These are phyloP conservation scores for Lagodon rhomboides DNA, from an alignment of 2,797 vertebrate genomes.

Conservation along the genomic window DNA sequence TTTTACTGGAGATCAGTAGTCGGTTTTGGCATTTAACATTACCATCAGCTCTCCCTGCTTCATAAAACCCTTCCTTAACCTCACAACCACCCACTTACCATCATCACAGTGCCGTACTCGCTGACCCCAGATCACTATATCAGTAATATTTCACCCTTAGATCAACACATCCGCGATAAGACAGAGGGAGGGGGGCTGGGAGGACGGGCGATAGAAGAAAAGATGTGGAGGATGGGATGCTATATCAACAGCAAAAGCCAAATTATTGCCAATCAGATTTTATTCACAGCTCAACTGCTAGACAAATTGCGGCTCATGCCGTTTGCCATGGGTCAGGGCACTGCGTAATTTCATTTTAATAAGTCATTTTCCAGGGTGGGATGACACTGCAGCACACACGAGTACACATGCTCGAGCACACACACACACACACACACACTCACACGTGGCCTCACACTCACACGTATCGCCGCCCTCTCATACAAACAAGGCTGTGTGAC, in stretches of 20 bases:
- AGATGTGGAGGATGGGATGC: constrained; percentile 67
- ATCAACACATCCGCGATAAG: constrained; percentile 74
- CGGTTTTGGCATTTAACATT: constrained; percentile 80
- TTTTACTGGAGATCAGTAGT: constrained; percentile 72
- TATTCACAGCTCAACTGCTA: constrained; percentile 93
- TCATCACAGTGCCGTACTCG: constrained; percentile 68
- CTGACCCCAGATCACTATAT: constrained; percentile 77
- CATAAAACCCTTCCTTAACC: constrained; percentile 69
- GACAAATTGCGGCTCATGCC: constrained; percentile 92
- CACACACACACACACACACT: constrained; percentile 69
- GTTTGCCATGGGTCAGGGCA: constrained; percentile 92
- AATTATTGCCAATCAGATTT: constrained; percentile 94
- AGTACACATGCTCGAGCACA: constrained; percentile 60
- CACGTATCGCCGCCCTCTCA: constrained; percentile 48
- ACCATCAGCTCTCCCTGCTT: constrained; percentile 72
- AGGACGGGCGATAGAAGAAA: constrained; percentile 54
- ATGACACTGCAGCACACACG: constrained; percentile 70
- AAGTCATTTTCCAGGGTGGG: constrained; percentile 88
- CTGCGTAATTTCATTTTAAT: constrained; percentile 94
- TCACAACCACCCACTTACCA: constrained; percentile 73
- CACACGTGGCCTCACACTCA: constrained; percentile 50
- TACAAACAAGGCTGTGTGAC: constrained; percentile 72
- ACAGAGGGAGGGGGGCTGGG: constrained; percentile 10
- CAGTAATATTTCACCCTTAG: constrained; percentile 84
- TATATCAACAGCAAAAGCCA: constrained; percentile 88